Evolutionary conservation across 2,888 invertebrate genomes (phyloP).

Genomic region (Dyspetes luteomarginatus): DNA sequence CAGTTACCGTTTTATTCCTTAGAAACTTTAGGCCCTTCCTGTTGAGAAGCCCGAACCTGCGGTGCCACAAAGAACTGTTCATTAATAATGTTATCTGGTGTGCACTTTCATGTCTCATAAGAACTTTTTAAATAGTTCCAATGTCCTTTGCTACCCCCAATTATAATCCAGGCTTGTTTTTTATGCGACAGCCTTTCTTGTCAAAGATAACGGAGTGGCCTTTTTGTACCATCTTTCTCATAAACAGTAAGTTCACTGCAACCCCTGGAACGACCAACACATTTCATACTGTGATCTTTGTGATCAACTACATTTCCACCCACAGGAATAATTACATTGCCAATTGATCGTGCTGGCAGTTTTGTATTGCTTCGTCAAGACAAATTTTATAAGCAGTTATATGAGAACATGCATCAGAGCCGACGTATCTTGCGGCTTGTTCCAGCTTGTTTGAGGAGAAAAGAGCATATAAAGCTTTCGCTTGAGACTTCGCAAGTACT

Average conservation of each 20-base stretch:
- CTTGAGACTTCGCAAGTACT: neutral
- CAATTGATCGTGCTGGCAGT: conserved; percentile 54
- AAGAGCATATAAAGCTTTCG: conserved; percentile 8
- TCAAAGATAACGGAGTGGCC: conserved; percentile 38
- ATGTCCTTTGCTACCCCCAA: conserved; percentile 5
- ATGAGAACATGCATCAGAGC: conserved; percentile 71
- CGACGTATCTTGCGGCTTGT: conserved; percentile 80
- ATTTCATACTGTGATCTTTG: conserved; percentile 19
- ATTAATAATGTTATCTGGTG: conserved; percentile 53
- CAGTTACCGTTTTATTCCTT: conserved; percentile 46
- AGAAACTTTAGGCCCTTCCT: conserved; percentile 52
- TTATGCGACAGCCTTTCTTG: conserved; percentile 7
- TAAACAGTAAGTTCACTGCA: conserved; percentile 65
- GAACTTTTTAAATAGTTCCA: conserved; percentile 18
- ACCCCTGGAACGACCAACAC: conserved; percentile 58
- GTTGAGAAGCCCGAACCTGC: conserved; percentile 69
- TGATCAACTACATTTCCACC: conserved; percentile 40
- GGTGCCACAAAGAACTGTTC: conserved; percentile 69
- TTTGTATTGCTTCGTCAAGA: conserved; percentile 47
- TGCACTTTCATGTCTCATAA: neutral
- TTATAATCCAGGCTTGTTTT: neutral
- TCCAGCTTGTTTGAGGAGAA: conserved; percentile 82
- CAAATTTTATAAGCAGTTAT: conserved; percentile 66
- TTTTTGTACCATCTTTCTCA: conserved; percentile 51
- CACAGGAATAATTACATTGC: conserved; percentile 53